Percentiles rank a stretch among this genome's conserved stretches.
Conservation (phyloP, 1,140 invertebrate species). For the Onthophagus taurus region DNA sequence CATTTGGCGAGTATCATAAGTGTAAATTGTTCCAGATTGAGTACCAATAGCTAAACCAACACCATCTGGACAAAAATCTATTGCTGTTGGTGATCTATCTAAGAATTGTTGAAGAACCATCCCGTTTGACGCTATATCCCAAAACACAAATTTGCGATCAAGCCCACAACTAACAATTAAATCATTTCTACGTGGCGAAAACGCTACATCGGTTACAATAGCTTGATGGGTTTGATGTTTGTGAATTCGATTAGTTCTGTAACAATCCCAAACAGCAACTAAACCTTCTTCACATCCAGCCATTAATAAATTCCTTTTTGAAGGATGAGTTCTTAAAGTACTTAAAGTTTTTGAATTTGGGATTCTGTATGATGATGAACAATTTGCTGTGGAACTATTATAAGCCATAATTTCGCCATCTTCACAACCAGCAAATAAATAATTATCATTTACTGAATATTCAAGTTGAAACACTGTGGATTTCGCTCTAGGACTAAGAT, state of each 20-base stretch:
- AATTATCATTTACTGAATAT: conserved; percentile 30
- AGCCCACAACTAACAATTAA: conserved; percentile 27
- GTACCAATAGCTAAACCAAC: conserved; percentile 25
- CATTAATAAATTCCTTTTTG: conserved; percentile 26
- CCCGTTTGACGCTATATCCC: conserved; percentile 25
- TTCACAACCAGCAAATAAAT: conserved; percentile 28
- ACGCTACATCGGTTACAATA: conserved; percentile 25
- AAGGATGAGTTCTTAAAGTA: conserved; percentile 26
- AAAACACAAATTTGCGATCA: conserved; percentile 30
- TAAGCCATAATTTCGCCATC: conserved; percentile 31
- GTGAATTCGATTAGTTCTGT: conserved; percentile 26
- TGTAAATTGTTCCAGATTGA: conserved; percentile 28
- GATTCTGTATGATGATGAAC: conserved; percentile 23
- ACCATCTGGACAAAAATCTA: conserved; percentile 32
- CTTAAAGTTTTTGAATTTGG: conserved; percentile 29
- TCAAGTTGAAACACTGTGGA: conserved; percentile 23
- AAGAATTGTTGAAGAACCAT: conserved; percentile 22
- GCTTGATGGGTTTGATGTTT: conserved; percentile 26
- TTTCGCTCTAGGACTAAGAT: conserved; percentile 24
- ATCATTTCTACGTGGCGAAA: conserved; percentile 29
- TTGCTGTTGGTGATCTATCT: conserved; percentile 27
- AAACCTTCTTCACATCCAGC: conserved; percentile 33
- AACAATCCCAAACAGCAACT: conserved; percentile 33
- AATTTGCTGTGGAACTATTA: conserved; percentile 24
- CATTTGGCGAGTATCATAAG: conserved; percentile 30